Base-by-base conservation (phyloP, 2,888 invertebrate genomes). In the Amaurobius ferox region DNA sequence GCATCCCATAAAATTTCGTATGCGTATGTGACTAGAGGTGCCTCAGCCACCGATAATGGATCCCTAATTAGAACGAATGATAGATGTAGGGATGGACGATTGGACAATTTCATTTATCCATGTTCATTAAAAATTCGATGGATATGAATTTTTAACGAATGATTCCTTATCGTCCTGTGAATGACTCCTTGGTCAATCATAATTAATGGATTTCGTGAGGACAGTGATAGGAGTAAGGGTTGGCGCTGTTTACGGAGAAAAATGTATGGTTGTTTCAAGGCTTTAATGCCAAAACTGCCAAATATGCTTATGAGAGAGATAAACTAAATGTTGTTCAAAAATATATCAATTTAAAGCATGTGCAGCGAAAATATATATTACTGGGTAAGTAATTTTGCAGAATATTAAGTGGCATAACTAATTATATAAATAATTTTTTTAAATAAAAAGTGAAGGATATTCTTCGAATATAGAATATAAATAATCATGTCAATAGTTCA, bases 31-130 rank as follows among this genome's bases (percentile, higher is more conserved):
- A 19, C 55, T 55, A 3, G 23, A 23, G 23, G 16, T 7, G 55
- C 5, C 5, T 16, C 35, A 7, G 9, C 1, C 2, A 55, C 23
- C 55, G 23, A 23, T 55, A 55, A 55, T 23, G 55, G 55, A 55
- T 6, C 55, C 55, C 55, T 55, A 55, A 23, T 55, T 55, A 55
- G 55, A 55, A 16, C 3, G 23, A 23, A 55, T 55, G 55, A 55
- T 55, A 16, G 23, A 55, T 55, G 55, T 55, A 23, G 7, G 55
- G 23, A 55, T 23, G 55, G 55, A 55, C 55, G 55, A 55, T 55
- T 23, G 55, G 55, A 55, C 55, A 55, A 55, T 55, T 55, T 55
- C 55, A 55, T 55, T 55, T 55, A 55, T 55, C 55, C 55, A 23
- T 55, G 55, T 23, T 55, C 55, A 55, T 55, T 55, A 55, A 55